phyloP scores from a whole-genome alignment of 2,113 vertebrate species.

The Galbula dea region DNA sequence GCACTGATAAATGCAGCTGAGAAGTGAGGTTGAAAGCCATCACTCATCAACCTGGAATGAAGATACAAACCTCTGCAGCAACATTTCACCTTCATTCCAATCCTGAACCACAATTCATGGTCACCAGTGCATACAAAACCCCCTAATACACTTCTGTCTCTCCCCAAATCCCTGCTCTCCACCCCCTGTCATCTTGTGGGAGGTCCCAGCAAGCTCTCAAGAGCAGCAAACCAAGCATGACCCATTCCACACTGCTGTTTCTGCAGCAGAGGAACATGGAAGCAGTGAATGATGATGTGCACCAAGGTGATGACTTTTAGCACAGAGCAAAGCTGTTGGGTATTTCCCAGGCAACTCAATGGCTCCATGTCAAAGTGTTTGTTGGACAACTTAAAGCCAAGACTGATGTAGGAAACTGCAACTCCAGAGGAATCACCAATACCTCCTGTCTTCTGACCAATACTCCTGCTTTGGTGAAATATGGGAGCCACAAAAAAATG shows the following conservation, averaged over 20 bases:
- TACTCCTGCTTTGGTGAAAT: constrained; percentile 32
- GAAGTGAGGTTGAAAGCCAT: accelerated
- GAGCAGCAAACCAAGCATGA: neutral
- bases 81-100: neutral
- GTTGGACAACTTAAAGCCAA: neutral
- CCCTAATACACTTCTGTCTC: neutral
- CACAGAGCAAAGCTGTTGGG: neutral
- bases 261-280: neutral
- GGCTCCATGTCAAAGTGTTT: neutral
- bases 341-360: neutral
- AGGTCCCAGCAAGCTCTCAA: neutral
- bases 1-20: accelerated
- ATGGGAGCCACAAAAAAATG: constrained; percentile 1
- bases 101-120: neutral
- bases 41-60: accelerated
- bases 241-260: neutral
- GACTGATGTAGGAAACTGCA: neutral
- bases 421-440: constrained; percentile 14
- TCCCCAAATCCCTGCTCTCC: neutral
- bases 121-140: neutral
- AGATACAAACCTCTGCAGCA: neutral
- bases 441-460: neutral
- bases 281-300: neutral
- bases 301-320: neutral
- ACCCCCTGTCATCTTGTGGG: accelerated